A percentile compares a stretch with the other conserved stretches of the same genome.
Conservation (phyloP, 2,113 vertebrate species). For the Myotis lucifugus region DNA sequence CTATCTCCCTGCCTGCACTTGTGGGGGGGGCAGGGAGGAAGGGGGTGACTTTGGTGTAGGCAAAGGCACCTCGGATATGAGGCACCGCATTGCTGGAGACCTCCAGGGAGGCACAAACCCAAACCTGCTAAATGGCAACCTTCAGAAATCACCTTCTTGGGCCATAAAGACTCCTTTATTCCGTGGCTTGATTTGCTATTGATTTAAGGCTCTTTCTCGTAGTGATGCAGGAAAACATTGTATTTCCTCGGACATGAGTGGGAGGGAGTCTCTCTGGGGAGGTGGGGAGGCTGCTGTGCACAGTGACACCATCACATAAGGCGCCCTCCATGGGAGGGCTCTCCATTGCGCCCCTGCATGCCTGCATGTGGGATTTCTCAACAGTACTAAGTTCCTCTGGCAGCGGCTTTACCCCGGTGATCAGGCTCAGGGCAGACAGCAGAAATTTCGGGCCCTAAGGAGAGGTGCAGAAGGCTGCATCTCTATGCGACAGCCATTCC, state of each 20-base stretch:
- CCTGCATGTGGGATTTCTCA: not conserved
- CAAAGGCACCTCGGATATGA: not conserved
- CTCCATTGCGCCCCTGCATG: rapidly evolving
- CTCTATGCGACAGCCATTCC: not conserved
- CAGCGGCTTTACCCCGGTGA: not conserved
- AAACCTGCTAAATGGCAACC: not conserved
- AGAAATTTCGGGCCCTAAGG: not conserved
- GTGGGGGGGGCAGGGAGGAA: too few species aligned
- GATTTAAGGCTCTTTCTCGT: constrained; percentile 26
- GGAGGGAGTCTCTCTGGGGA: not conserved
- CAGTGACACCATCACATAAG: not conserved
- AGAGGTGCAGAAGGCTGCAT: rapidly evolving
- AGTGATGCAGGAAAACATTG: constrained; percentile 33
- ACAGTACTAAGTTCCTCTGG: not conserved
- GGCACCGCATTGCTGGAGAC: not conserved
- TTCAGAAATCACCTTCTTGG: constrained; percentile 46
- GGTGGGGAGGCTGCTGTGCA: not conserved
- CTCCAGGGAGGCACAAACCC: constrained; percentile 36
- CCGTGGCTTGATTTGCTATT: not conserved
- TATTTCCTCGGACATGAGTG: constrained; percentile 22
- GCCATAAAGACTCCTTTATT: constrained; percentile 21
- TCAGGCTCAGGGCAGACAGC: rapidly evolving
- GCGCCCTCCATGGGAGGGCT: not conserved
- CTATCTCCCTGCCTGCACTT: not conserved
- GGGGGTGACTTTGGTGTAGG: not conserved